Evolutionary conservation across 92 coral and sea anemone species (phyloP), one percentile per base, ranked within the genome.

Genomic region (Actinostola sp.): DNA sequence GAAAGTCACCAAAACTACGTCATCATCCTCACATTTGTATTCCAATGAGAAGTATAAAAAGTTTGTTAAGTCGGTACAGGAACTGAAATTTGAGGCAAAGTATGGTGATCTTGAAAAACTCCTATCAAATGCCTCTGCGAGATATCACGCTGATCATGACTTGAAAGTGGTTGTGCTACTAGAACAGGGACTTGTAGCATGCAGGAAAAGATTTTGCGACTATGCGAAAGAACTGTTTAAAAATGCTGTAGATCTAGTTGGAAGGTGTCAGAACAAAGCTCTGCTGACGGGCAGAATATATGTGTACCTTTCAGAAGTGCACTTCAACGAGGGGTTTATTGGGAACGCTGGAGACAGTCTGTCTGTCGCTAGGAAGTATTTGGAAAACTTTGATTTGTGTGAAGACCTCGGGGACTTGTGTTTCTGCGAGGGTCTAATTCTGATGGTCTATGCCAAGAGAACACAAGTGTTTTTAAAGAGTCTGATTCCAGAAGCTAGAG

Each of bases 301-400:
- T 61, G 64, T 87, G 24, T 94, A 82, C 51, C 68, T 94, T 61
- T 91, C 98, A 1, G 82, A 91, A 35, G 85, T 86, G 25, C 98
- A 94, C 69, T 90, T 85, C 56, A 83, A 70, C 43, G 97, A 91
- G 46, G 86, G 89, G 5, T 82, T 53, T 24, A 83, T 94, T 39
- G 98, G 98, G 44, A 91, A 87, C 46, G 97, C 97, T 16, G 97
- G 90, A n/a, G 98, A 94, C 34, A 92, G 97, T 73, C 86, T 91
- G 24, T 76, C 81, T 19, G 83, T 94, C 60, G 98, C 98, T 27
- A 72, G 92, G 56, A 88, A 82, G 59, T 92, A 85, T 66, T 81
- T 94, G 23, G 86, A 76, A 73, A 60, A 67, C 19, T 55, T 94
- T 67, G 88, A 71, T 49, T 72, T 85, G 7, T 94, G 95, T 73